These are phyloP conservation scores for Synanthedon myopaeformis DNA, from an alignment of 2,888 invertebrate species.

Conservation along the genomic window DNA sequence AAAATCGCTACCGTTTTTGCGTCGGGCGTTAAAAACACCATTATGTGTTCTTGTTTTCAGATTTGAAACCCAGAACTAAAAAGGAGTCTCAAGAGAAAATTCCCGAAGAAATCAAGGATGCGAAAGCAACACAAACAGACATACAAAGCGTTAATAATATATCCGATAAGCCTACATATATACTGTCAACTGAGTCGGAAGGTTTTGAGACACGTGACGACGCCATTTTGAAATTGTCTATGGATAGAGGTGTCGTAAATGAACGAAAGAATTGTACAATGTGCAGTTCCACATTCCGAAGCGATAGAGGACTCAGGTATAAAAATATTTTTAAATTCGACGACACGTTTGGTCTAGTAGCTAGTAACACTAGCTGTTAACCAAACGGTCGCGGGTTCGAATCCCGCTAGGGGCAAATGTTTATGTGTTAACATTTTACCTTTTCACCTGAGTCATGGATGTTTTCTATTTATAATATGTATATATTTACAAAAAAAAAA, in stretches of 20 bases:
- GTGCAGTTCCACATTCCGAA: conserved; percentile 42
- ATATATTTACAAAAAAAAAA: too few relatives aligned
- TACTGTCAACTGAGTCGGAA: conserved; percentile 4
- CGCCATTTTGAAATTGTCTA: conserved; percentile 1
- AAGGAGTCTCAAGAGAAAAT: conserved; percentile 18
- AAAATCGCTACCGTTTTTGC: too few relatives aligned
- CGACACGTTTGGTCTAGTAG: too few relatives aligned
- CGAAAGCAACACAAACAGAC: conserved; percentile 2
- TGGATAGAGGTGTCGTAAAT: conserved; percentile 3
- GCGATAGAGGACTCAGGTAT: conserved; percentile 50
- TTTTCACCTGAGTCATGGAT: too few relatives aligned
- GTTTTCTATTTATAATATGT: too few relatives aligned
- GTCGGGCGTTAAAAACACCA: too few relatives aligned
- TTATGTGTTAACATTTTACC: too few relatives aligned
- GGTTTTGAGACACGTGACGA: conserved; percentile 9
- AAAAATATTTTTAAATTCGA: conserved; percentile 1
- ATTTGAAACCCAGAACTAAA: conserved; percentile 38
- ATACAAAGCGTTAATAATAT: conserved; percentile 3
- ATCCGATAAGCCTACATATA: background rate
- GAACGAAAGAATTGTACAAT: conserved; percentile 31
- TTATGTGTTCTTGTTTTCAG: conserved; percentile 13
- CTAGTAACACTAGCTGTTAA: too few relatives aligned
- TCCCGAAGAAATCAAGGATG: background rate
- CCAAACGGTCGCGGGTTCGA: too few relatives aligned
- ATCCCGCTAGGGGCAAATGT: too few relatives aligned